Evolutionary conservation across 92 coral and sea anemone genomes (phyloP), one percentile per base, ranked within the genome.

Genomic region (Pocillopora meandrina): DNA sequence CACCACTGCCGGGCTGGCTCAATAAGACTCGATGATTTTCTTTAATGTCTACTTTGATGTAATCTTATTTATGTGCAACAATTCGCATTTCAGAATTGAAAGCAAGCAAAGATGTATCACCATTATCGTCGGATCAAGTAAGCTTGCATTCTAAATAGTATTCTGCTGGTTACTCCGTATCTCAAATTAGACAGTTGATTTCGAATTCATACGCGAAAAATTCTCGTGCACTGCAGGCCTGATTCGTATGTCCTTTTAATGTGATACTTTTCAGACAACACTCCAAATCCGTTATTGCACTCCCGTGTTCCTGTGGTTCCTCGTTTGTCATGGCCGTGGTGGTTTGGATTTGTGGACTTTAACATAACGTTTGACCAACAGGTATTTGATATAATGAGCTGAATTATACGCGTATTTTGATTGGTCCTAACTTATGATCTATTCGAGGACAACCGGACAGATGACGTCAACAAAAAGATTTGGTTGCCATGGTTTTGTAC

Each of bases 81-180:
- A 31, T 75, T 56, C 67, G 26, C 31, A 19, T 71, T 21, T 20
- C 67, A 86, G 85, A 74, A 47, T 80, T 55, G 85, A 86, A 79
- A 86, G 85, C 18, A 57, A 86, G 58, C 71, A 86, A 59, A 86
- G 89, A 72, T 86, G 89, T 61, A 67, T 86, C 49, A 86, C 89
- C 1, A 26, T 86, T 18, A 70, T 86, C 10, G 85, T 86, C 49
- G 89, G 89, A 15, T 59, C 89, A 66, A 75, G 89, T 86, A 61
- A 61, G 85, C 57, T 42, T 13, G 21, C 9, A 42, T 21, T 34
- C 0, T 42, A 2, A 42, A 7, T 42, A 7, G 0, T 42, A 42
- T 42, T 42, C 52, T 42, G 52, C 52, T 42, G 52, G 52, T 42
- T 42, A 3, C 52, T 42, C 52, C 5, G 52, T 42, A 0, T 42